phyloP scores from a whole-genome alignment of 2,797 vertebrate genomes.

The Adrianichthys oophorus region DNA sequence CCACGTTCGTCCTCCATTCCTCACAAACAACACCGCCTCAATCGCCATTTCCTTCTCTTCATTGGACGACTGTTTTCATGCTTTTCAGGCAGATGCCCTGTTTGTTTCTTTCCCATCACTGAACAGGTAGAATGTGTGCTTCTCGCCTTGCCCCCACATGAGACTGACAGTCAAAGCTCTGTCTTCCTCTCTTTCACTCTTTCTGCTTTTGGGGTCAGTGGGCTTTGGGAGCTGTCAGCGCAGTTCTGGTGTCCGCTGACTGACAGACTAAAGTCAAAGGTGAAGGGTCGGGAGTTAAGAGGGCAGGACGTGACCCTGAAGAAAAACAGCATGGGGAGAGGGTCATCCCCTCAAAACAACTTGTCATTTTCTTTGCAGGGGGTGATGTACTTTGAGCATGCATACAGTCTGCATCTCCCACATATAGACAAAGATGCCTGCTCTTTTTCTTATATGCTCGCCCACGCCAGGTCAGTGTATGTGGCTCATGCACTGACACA shows the following conservation, averaged over 20 bases:
- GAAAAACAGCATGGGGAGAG: constrained; percentile 70
- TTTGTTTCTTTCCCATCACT: constrained; percentile 30
- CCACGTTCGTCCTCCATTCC: constrained; percentile 65
- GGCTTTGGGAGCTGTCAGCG: constrained; percentile 76
- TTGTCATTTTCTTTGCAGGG: constrained; percentile 71
- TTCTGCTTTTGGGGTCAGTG: constrained; percentile 66
- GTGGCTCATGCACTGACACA: constrained; percentile 12
- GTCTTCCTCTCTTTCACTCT: constrained; percentile 16
- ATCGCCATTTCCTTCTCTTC: constrained; percentile 27
- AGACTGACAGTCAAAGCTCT: constrained; percentile 43
- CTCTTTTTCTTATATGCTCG: constrained; percentile 19
- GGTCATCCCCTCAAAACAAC: constrained; percentile 58
- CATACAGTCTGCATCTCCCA: constrained; percentile 31
- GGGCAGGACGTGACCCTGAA: constrained; percentile 68
- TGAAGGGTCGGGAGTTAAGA: constrained; percentile 60
- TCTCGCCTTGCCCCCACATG: constrained; percentile 28
- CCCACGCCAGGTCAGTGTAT: constrained; percentile 14
- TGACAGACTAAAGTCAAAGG: constrained; percentile 63
- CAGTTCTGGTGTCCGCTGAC: constrained; percentile 58
- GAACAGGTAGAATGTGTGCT: constrained; percentile 52
- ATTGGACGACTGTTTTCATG: constrained; percentile 3
- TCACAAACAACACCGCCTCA: constrained; percentile 40
- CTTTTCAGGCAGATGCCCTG: neutral
- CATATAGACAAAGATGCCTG: constrained; percentile 39
- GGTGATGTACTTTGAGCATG: constrained; percentile 49